Evolutionary conservation across 2,797 vertebrate species (phyloP), one percentile per base, ranked within the genome.

Genomic region (Megaceryle alcyon): DNA sequence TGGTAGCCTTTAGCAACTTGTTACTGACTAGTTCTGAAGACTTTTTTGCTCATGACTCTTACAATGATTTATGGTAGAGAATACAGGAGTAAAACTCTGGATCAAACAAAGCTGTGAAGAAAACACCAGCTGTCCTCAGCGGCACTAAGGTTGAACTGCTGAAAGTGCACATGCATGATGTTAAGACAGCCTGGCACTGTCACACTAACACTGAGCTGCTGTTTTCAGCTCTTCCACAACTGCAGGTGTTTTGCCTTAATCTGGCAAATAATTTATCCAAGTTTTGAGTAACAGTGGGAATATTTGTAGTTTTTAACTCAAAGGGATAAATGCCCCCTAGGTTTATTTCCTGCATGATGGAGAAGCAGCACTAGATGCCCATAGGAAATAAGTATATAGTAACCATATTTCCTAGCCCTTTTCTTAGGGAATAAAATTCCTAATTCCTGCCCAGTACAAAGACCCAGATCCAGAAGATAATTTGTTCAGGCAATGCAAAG

Each of bases 81-180:
- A 66, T 1, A 56, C 5, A 66, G 37, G 29, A 69, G 22, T 39
- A 43, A 73, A 95, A 19, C 23, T 39, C 49, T 20, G 48, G n/a
- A 25, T 81, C 19, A 70, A 56, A 43, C 22, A 70, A 83, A 73
- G 60, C 54, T 59, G 25, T 9, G 51, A 87, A 60, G 64, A 77
- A 35, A 87, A 69, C 29, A 68, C 33, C 72, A 83, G 37, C 19
- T 86, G 80, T 22, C 28, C 39, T 64, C 77, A 68, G 77, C 2
- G 1, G 21, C 14, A 6, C 25, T 9, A 19, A 37, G 28, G 66
- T 19, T 0, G 0, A 69, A 49, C 29, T 65, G 22, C n/a, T 71
- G 65, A 33, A 59, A 91, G 44, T 41, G 53, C 70, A 86, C 2
- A 0, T 10, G 14, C 29, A 69, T 59, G 68, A 29, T 37, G 2